Conservation (phyloP, 2,113 vertebrate genomes). For the Nothobranchius furzeri region DNA sequence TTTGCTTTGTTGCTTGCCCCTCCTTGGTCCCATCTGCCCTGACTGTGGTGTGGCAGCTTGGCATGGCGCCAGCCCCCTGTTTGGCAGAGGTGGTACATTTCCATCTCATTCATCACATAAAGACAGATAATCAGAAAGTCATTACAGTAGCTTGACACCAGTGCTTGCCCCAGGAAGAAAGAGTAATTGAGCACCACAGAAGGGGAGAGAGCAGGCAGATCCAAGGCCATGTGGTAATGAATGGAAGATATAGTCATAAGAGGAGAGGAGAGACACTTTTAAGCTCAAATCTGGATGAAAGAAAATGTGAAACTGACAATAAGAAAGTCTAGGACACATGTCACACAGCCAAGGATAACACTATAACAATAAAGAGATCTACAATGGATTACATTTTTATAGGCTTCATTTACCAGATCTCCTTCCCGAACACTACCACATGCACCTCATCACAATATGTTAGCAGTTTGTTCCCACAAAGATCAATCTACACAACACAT, state of each 20-base stretch:
- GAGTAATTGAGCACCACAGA: slow-evolving; percentile 89
- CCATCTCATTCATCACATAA: slow-evolving; percentile 88
- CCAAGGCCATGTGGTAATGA: slow-evolving; percentile 82
- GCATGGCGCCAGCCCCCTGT: slow-evolving; percentile 63
- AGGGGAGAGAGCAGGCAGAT: slow-evolving; percentile 74
- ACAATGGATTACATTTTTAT: neutral
- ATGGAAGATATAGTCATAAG: slow-evolving; percentile 73
- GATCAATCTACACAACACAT: too few relatives aligned
- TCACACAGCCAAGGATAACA: slow-evolving; percentile 23
- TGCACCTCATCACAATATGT: too few relatives aligned
- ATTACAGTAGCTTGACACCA: slow-evolving; percentile 84
- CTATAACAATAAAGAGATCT: slow-evolving; percentile 1
- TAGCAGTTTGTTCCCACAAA: too few relatives aligned
- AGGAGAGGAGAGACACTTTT: slow-evolving; percentile 43
- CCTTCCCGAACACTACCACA: too few relatives aligned
- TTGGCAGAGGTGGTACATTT: slow-evolving; percentile 80
- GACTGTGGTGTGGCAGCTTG: slow-evolving; percentile 62
- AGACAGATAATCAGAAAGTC: slow-evolving; percentile 88
- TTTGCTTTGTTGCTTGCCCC: slow-evolving; percentile 52
- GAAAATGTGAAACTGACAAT: slow-evolving; percentile 42
- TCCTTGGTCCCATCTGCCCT: slow-evolving; percentile 27
- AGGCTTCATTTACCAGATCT: neutral
- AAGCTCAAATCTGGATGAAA: slow-evolving; percentile 38
- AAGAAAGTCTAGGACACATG: slow-evolving; percentile 11
- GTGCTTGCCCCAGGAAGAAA: slow-evolving; percentile 81